A percentile compares a stretch with the other conserved stretches of the same genome.
phyloP scores from a whole-genome alignment of 2,888 invertebrate species.

The Fragum sueziense region DNA sequence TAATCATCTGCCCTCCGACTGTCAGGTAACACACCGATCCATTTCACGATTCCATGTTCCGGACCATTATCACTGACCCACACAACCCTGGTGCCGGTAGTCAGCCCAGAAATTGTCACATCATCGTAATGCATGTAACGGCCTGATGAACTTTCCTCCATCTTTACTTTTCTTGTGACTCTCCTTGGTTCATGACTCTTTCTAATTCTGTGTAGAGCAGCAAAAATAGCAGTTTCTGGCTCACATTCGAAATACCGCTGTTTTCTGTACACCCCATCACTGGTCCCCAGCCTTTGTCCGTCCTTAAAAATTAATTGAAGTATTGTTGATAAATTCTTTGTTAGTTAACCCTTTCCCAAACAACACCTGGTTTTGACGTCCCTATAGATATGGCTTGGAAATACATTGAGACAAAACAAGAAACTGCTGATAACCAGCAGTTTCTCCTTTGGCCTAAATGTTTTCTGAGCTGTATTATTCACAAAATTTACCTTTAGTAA shows the following conservation, averaged over 20 bases:
- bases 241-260: slow-evolving; percentile 67
- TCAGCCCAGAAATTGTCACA: slow-evolving; percentile 39
- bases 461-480: no score
- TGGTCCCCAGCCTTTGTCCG: slow-evolving; percentile 65
- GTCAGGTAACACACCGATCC: slow-evolving; percentile 84
- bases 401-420: no score
- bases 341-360: no score
- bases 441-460: no score
- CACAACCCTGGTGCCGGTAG: slow-evolving; percentile 83
- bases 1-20: slow-evolving; percentile 80
- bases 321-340: no score
- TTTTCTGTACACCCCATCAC: slow-evolving; percentile 71
- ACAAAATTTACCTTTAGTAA: no score
- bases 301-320: slow-evolving; percentile 60
- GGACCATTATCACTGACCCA: slow-evolving; percentile 84
- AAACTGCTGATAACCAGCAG: no score
- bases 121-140: slow-evolving; percentile 13
- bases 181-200: slow-evolving; percentile 42
- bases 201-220: slow-evolving; percentile 69
- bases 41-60: slow-evolving; percentile 83
- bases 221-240: slow-evolving; percentile 71
- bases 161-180: slow-evolving; percentile 38
- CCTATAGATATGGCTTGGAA: no score
- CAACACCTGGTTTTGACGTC: no score
- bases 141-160: slow-evolving; percentile 28